A percentile compares a stretch with the other conserved stretches of the same genome.
Evolutionary conservation across 2,113 vertebrate genomes (phyloP).

Genomic region (Stegostoma tigrinum): DNA sequence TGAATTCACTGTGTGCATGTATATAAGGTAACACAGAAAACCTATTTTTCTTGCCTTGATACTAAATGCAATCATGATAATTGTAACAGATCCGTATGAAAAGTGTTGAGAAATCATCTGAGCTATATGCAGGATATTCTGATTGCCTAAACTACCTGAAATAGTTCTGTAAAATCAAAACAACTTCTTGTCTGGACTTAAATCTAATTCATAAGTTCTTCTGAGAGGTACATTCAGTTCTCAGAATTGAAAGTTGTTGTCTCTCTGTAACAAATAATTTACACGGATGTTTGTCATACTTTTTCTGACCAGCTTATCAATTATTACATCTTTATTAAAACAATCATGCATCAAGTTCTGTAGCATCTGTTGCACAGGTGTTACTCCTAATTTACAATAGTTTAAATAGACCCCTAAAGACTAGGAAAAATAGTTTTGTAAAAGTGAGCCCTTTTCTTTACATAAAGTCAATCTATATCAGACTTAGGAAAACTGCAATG

Average conservation of each 20-base stretch:
- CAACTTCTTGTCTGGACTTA: background rate
- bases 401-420: background rate
- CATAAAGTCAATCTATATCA: background rate
- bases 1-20: background rate
- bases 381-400: background rate
- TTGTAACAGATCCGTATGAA: background rate
- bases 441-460: background rate
- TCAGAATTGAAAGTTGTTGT: background rate
- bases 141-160: background rate
- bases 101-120: background rate
- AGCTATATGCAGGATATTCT: background rate
- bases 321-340: background rate
- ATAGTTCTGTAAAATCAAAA: background rate
- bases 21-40: background rate
- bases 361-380: background rate
- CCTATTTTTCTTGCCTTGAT: background rate
- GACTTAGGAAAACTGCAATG: no score
- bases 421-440: background rate
- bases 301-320: background rate
- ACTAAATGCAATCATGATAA: constrained; percentile 10
- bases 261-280: background rate
- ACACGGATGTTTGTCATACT: background rate
- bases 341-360: background rate
- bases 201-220: background rate
- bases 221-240: background rate